Evolutionary conservation across 1,140 invertebrate species (phyloP), one percentile per base, ranked within the genome.

Genomic region (Lysiphlebus fabarum): DNA sequence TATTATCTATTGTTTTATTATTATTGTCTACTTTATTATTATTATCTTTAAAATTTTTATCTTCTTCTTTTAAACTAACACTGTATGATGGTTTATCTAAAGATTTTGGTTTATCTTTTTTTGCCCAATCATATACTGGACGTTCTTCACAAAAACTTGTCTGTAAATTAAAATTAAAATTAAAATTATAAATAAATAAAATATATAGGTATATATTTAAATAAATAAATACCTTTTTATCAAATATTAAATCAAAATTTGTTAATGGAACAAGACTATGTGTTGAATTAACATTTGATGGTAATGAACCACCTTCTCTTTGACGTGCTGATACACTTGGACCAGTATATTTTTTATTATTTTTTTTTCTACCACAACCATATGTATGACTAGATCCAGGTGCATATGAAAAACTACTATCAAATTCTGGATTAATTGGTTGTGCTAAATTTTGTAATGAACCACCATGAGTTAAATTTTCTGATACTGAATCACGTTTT

Each of bases 261-360:
- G 67, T 75, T 53, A 76, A 63, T 9, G 76, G 73, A 37, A 74
- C 73, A 54, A 78, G 63, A 57, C 71, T 77, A 55, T 79, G 77
- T 2, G 78, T 80, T 34, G 82, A 76, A 66, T 85, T 84, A 45
- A 85, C 83, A 73, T 84, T 84, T 12, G 81, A 83, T 0, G 84
- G 84, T 58, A 85, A 71, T 26, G 83, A 84, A 59, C 86, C 86
- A 53, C 86, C 86, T 77, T 87, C 86, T 11, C 84, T 77, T 69
- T 87, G 85, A 54, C 86, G 77, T 7, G 86, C 82, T 56, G 85
- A 86, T 1, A 84, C 82, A 63, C 73, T 79, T 6, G 75, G 70
- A 42, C 74, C 75, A 1, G 71, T 67, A 44, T 73, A 70, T 53
- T 75, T 75, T 58, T 77, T 78, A 53, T 69, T 69, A 61, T 76